These are phyloP conservation scores for Mixornis gularis DNA, from an alignment of 2,113 vertebrate species.

Conservation along the genomic window DNA sequence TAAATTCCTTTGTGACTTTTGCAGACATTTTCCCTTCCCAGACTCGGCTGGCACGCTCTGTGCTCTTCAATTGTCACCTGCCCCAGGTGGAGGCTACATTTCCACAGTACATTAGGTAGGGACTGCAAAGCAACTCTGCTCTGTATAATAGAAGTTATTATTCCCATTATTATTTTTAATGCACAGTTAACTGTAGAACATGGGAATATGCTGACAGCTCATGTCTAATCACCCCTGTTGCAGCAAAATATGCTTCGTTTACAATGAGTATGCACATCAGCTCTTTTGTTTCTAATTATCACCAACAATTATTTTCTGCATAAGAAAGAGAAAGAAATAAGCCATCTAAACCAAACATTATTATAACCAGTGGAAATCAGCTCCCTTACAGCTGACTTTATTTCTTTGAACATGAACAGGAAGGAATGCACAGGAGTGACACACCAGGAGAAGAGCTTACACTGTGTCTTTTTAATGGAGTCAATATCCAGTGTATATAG, in stretches of 20 bases:
- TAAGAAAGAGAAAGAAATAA: conserved; percentile 8
- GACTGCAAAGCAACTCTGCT: background rate
- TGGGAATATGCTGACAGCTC: background rate
- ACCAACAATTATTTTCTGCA: background rate
- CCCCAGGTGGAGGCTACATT: background rate
- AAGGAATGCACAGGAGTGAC: background rate
- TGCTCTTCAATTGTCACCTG: background rate
- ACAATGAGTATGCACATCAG: background rate
- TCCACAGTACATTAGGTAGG: background rate
- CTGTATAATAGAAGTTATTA: conserved; percentile 28
- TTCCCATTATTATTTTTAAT: conserved; percentile 38
- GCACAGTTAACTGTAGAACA: conserved; percentile 10
- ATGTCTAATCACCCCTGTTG: background rate
- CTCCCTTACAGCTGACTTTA: background rate
- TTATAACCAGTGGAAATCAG: background rate
- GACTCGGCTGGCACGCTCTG: background rate
- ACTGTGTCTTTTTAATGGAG: conserved; percentile 7
- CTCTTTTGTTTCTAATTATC: conserved; percentile 44
- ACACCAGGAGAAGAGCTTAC: conserved; percentile 2
- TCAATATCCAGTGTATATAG: background rate
- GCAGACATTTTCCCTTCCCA: background rate
- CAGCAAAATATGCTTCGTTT: conserved; percentile 9
- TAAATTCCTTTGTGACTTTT: background rate
- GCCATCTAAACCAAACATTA: background rate
- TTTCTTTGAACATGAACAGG: background rate